phyloP scores from a whole-genome alignment of 2,113 vertebrate genomes.

The Gymnarchus niloticus region DNA sequence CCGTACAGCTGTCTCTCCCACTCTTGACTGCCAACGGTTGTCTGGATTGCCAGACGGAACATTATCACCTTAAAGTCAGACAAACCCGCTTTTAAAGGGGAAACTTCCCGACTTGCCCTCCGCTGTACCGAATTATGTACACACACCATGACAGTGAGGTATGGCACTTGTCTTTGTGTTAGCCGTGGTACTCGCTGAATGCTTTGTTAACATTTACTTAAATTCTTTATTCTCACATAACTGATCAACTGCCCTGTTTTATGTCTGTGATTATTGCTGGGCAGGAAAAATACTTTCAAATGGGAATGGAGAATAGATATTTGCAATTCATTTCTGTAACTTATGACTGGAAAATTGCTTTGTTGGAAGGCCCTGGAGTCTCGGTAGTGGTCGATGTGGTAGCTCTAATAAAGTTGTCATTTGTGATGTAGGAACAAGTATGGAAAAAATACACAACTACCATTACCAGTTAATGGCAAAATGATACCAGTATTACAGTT shows the following conservation, averaged over 20 bases:
- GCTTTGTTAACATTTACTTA: not conserved
- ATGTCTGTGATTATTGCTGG: not conserved
- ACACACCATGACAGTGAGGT: not conserved
- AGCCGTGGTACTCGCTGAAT: not conserved
- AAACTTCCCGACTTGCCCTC: not conserved
- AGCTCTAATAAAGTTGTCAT: not conserved
- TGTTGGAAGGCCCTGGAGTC: not conserved
- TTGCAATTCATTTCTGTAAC: constrained; percentile 14
- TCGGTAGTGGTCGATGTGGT: not conserved
- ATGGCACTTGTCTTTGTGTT: not conserved
- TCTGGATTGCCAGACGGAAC: not conserved
- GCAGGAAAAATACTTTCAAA: not conserved
- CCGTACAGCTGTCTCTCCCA: no score
- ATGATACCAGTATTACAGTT: not conserved
- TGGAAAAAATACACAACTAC: not conserved
- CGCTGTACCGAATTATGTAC: not conserved
- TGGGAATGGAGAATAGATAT: not conserved
- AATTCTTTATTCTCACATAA: not conserved
- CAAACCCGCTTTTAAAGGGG: not conserved
- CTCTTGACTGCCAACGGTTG: not conserved
- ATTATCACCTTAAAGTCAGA: not conserved
- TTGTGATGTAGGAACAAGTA: not conserved
- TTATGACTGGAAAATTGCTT: constrained; percentile 1
- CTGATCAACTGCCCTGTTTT: not conserved
- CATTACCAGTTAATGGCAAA: not conserved